Evolutionary conservation across 2,888 invertebrate genomes (phyloP).

Genomic region (Caenorhabditis japonica): DNA sequence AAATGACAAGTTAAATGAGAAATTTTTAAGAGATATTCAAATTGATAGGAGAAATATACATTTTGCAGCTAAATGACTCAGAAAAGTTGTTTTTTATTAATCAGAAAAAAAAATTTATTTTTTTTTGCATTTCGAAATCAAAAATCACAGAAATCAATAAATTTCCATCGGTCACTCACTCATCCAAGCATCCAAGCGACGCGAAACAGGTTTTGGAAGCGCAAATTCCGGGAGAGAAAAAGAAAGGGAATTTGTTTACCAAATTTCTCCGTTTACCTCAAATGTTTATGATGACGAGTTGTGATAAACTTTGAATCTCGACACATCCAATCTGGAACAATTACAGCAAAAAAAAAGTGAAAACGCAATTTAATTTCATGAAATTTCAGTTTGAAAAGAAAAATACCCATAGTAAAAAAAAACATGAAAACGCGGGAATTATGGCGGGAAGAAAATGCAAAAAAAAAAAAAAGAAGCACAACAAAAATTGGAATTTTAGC

Average conservation of each 20-base stretch:
- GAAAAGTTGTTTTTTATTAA: not conserved
- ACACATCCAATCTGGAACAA: too few species aligned
- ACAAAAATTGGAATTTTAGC: not conserved
- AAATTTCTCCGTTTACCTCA: slow-evolving; percentile 12
- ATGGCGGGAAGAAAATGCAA: not conserved
- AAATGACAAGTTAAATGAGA: not conserved
- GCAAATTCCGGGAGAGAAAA: not conserved
- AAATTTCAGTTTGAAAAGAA: not conserved
- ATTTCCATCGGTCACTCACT: not conserved
- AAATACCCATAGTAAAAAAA: slow-evolving; percentile 2
- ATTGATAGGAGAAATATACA: not conserved
- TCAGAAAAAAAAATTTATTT: not conserved
- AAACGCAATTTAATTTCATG: not conserved
- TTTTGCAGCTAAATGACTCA: not conserved
- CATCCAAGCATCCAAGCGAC: not conserved
- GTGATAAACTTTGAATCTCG: too few species aligned
- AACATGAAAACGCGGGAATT: not conserved
- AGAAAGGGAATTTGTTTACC: slow-evolving; percentile 6
- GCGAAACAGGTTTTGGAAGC: not conserved
- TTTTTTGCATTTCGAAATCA: not conserved
- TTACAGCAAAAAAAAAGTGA: not conserved
- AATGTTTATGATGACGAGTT: slow-evolving; percentile 14
- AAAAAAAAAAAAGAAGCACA: not conserved
- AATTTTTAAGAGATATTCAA: slow-evolving; percentile 7
- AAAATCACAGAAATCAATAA: not conserved